Base-by-base conservation (phyloP, 2,797 vertebrate species). In the Sebastes hubbsi region DNA sequence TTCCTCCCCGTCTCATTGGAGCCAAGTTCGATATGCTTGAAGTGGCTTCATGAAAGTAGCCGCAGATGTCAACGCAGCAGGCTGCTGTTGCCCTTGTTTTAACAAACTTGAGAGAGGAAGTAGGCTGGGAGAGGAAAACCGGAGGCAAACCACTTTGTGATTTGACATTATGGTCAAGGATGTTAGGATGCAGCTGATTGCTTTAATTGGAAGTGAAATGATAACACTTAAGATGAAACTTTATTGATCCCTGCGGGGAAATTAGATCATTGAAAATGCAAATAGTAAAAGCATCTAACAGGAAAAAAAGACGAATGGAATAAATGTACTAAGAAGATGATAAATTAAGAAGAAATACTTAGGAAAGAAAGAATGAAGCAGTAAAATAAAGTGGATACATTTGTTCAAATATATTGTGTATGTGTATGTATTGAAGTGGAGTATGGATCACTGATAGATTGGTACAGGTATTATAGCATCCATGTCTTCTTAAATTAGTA, bases 21-120 rank as follows among this genome's bases (percentile, higher is more conserved):
- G 75, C 78, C 64, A 54, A 70, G 74, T 83, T 90, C 55, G 77
- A 88, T 81, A 83, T 83, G 82, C 86, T 83, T 90, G 80, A 88
- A 88, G 79, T 80, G 86, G 70, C 81, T 78, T 73, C 60, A 30
- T 80, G 55, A 84, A 88, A 69, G 71, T 63, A 22, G 52, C 55
- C 61, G 36, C 80, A 85, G 81, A 86, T 77, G 82, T 87, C 69
- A 78, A 62, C 58, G 13, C 85, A 82, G 86, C 75, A 65, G 74
- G 87, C 72, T 77, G 80, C 81, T 59, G 70, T 38, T 78, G 78
- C 83, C 75, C 71, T 82, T 80, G 63, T 84, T 87, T 85, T 64
- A 62, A 73, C 78, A 78, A 72, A 87, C 71, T 32, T 71, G 30
- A 72, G 77, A 77, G 74, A 67, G 16, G 24, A 82, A 77, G 78